Evolutionary conservation across 2,113 vertebrate species (phyloP).

Genomic region (Pimephales promelas): DNA sequence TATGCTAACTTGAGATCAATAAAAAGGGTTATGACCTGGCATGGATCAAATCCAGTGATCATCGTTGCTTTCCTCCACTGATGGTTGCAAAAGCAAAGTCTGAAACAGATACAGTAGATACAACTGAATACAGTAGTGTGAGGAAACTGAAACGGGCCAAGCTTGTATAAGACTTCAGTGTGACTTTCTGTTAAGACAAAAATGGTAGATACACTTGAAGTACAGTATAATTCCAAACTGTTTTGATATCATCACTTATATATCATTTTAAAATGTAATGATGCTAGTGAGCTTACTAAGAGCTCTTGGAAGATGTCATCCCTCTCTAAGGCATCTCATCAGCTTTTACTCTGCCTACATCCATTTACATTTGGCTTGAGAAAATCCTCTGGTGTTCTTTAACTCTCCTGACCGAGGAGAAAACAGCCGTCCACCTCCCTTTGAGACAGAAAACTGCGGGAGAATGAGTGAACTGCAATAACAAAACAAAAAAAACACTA

Average conservation of each 20-base stretch:
- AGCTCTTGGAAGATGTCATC: neutral
- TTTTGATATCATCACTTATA: slow-evolving; percentile 22
- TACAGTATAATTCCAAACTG: neutral
- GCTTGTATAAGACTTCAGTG: neutral
- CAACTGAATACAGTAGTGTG: too few relatives aligned
- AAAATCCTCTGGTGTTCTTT: neutral
- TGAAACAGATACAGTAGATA: too few relatives aligned
- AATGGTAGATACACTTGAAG: neutral
- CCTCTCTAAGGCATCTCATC: neutral
- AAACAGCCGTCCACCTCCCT: neutral
- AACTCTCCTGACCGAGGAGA: neutral
- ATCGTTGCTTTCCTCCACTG: neutral
- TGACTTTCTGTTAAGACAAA: neutral
- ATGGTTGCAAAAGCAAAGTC: neutral
- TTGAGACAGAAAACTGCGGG: neutral
- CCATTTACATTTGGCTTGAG: neutral
- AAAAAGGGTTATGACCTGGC: neutral
- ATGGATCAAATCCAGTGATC: neutral
- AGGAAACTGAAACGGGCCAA: neutral
- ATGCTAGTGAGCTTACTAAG: neutral
- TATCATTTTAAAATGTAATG: slow-evolving; percentile 19
- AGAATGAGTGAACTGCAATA: neutral
- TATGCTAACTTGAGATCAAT: neutral
- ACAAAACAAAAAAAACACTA: neutral
- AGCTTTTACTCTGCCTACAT: neutral